These are phyloP conservation scores for Alloscopus bannaensis DNA, from an alignment of 2,888 invertebrate species.

Conservation along the genomic window DNA sequence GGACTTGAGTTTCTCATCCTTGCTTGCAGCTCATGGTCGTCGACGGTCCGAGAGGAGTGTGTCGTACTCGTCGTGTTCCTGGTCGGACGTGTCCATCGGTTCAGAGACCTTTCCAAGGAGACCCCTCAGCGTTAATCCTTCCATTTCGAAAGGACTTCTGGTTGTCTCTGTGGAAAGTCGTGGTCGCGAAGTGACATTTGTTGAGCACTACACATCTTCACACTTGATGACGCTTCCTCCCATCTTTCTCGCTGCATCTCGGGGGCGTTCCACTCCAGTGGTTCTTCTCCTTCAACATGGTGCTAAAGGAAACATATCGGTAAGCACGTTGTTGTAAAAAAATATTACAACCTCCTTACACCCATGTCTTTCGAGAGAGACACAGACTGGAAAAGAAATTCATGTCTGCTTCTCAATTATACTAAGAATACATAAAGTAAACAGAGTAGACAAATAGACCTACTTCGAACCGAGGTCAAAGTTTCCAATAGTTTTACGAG, in stretches of 20 bases:
- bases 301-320: slow-evolving; percentile 75
- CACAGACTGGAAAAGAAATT: slow-evolving; percentile 2
- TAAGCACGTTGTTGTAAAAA: too few species aligned
- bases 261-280: slow-evolving; percentile 78
- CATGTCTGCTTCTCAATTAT: not conserved
- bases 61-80: slow-evolving; percentile 73
- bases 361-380: too few species aligned
- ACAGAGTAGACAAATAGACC: too few species aligned
- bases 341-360: slow-evolving; percentile 16
- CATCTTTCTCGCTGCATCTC: slow-evolving; percentile 79
- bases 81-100: slow-evolving; percentile 73
- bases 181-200: slow-evolving; percentile 74
- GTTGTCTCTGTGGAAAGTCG: slow-evolving; percentile 73
- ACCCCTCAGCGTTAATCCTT: slow-evolving; percentile 72
- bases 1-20: slow-evolving; percentile 73
- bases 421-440: too few species aligned
- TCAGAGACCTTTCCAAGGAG: slow-evolving; percentile 72
- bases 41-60: slow-evolving; percentile 73
- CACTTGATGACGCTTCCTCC: slow-evolving; percentile 79
- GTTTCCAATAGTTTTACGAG: too few species aligned
- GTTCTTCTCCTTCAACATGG: slow-evolving; percentile 79
- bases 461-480: too few species aligned
- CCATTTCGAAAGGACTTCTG: slow-evolving; percentile 72
- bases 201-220: slow-evolving; percentile 77
- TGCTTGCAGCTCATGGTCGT: slow-evolving; percentile 73